Evolutionary conservation across 2,888 invertebrate genomes (phyloP), one percentile per base, ranked within the genome.

Genomic region (Trilocha varians): DNA sequence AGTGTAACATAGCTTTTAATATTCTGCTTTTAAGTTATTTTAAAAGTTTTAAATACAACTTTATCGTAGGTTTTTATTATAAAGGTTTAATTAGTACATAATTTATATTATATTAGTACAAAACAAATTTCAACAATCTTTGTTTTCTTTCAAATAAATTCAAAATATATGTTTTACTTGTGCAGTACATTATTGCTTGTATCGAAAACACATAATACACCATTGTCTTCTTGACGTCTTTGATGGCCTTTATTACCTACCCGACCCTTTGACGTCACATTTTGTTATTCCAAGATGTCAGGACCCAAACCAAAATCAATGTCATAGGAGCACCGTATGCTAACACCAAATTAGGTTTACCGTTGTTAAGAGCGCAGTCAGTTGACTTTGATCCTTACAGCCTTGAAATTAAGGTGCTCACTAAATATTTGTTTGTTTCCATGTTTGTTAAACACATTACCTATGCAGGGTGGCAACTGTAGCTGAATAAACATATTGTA

Each of bases 401-500:
- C 16, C 16, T 14, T 15, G 39, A 34, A 50, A 43, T 43, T 36
- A 37, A 36, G 37, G 16, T 32, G 34, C 34, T 34, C 13, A 25
- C 25, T 25, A 6, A 9, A 3, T 34, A 34, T 36, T 39, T 32
- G 33, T 17, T 13, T 46, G 45, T 49, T 55, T 45, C 54, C 55
- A 49, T 54, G 60, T 64, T 65, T 63, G 60, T 61, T 47, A 54
- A 40, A 42, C 62, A 57, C 68, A 80, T 80, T 78, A 77, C 61
- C 64, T 72, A 82, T 82, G 78, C 83, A 76, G 72, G 76, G 70
- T 76, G 70, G 71, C 72, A 64, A 65, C 68, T 72, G 70, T 67
- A 66, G 69, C 72, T 79, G 84, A 83, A 83, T 83, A 82, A 78
- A 82, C 84, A 82, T 78, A 66, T 65, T 62, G 59, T 76, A 65